phyloP scores from a whole-genome alignment of 2,888 invertebrate species.

The Ischnus inquisitorius region DNA sequence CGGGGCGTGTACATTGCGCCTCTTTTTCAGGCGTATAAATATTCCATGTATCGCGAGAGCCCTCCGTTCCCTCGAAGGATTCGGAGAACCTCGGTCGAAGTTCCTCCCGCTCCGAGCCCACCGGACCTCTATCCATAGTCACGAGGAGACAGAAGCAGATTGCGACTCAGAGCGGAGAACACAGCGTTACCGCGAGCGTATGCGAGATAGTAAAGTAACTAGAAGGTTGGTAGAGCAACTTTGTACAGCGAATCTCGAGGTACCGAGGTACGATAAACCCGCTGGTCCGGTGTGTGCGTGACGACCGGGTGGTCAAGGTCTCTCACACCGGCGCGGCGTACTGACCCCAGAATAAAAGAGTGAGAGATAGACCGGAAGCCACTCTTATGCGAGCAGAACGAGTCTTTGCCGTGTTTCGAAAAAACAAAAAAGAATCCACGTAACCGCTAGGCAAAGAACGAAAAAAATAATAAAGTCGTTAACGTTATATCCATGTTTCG shows the following conservation, averaged over 20 bases:
- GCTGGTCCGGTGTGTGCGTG: conserved; percentile 68
- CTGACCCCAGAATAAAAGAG: conserved; percentile 57
- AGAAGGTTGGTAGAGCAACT: too few relatives aligned
- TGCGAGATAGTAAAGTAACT: background rate
- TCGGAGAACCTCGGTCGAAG: conserved; percentile 57
- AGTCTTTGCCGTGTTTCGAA: background rate
- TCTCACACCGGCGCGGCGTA: conserved; percentile 54
- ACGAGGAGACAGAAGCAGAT: conserved; percentile 14
- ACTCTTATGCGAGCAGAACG: background rate
- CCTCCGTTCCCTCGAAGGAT: conserved; percentile 59
- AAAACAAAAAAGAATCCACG: background rate
- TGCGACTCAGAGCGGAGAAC: conserved; percentile 20
- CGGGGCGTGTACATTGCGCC: background rate
- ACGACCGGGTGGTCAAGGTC: conserved; percentile 71
- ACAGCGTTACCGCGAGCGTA: conserved; percentile 37
- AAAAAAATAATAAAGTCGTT: conserved; percentile 16
- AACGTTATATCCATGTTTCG: background rate
- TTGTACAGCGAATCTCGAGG: background rate
- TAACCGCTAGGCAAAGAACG: background rate
- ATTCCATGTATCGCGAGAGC: conserved; percentile 33
- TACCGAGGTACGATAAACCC: conserved; percentile 56
- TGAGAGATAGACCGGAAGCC: conserved; percentile 50
- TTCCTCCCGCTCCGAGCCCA: conserved; percentile 11
- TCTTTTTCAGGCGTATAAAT: conserved; percentile 23
- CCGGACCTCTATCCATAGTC: conserved; percentile 36